Evolutionary conservation across 2,797 vertebrate genomes (phyloP).

Genomic region (Acrossocheilus wenchowensis): DNA sequence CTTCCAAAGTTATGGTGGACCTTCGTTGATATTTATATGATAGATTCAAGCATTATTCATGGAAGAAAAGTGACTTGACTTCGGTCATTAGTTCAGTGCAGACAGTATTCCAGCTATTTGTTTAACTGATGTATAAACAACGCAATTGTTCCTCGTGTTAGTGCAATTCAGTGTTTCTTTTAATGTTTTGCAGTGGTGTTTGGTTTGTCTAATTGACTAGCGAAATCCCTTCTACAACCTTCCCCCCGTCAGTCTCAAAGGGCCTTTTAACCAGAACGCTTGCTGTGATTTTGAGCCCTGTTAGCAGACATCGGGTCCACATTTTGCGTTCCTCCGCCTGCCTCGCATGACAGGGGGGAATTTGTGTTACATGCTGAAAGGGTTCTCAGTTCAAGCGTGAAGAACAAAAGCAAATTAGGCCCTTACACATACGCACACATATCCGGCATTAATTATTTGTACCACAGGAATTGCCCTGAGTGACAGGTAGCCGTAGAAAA

Average conservation of each 20-base stretch:
- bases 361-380: slow-evolving; percentile 80
- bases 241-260: slow-evolving; percentile 37
- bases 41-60: neutral
- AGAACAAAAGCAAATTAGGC: slow-evolving; percentile 85
- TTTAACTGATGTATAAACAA: slow-evolving; percentile 14
- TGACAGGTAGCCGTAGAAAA: slow-evolving; percentile 77
- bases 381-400: slow-evolving; percentile 79
- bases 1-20: slow-evolving; percentile 23
- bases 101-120: neutral
- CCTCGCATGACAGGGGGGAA: slow-evolving; percentile 78
- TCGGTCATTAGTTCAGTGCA: neutral
- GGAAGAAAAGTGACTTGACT: neutral
- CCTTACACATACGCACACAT: slow-evolving; percentile 73
- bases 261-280: slow-evolving; percentile 57
- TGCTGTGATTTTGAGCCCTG: slow-evolving; percentile 60
- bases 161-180: slow-evolving; percentile 26
- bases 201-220: slow-evolving; percentile 55
- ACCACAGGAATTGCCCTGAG: slow-evolving; percentile 79
- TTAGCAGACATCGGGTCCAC: slow-evolving; percentile 53
- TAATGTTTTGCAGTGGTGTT: slow-evolving; percentile 26
- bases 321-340: slow-evolving; percentile 61
- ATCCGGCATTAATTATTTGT: slow-evolving; percentile 82
- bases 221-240: slow-evolving; percentile 37
- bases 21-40: neutral
- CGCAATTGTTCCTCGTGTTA: neutral